Evolutionary conservation across 2,113 vertebrate species (phyloP), one percentile per base, ranked within the genome.

Genomic region (Toxostoma redivivum): DNA sequence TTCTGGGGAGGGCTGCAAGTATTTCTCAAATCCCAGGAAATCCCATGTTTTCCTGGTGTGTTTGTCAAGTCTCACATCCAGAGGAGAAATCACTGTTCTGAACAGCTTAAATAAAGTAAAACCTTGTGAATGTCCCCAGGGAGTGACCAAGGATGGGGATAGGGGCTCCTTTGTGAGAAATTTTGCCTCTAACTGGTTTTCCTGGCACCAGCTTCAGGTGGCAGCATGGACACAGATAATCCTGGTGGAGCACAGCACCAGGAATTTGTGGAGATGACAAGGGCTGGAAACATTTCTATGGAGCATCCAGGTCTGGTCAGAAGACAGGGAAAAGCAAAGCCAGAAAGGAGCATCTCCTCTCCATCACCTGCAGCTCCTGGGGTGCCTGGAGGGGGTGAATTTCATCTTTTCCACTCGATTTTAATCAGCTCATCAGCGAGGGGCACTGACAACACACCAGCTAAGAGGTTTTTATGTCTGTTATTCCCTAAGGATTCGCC

Each of bases 361-460:
- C 40, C 37, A 14, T 40, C 9, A 0, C 57, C 47, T 42, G 21
- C 38, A 4, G 44, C 51, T 62, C 47, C 44, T 1, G 1, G 58
- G 10, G 67, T 25, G 51, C 64, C 47, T 4, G 0, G 44, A n/a
- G 12, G 13, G 42, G 38, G 38, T 2, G 10, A 90, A 38, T 80
- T 90, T 45, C 22, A 50, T 50, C 37, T 76, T 92, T 94, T 53
- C 72, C 40, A 28, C 58, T 74, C 0, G 1, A 18, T 92, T 95
- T 91, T 67, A 71, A 85, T 71, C 84, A 74, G 81, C 48, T 92
- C 67, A 40, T 79, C 71, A 50, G 82, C 0, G 0, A 37, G 0
- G 0, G 47, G 50, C 80, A 21, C 12, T 45, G 73, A 22, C 61
- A 81, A 51, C 10, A 1, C 0, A 2, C 19, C 0, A 0, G 45